These are phyloP conservation scores for Diphyllodes magnificus DNA, from an alignment of 2,113 vertebrate genomes.

Conservation along the genomic window DNA sequence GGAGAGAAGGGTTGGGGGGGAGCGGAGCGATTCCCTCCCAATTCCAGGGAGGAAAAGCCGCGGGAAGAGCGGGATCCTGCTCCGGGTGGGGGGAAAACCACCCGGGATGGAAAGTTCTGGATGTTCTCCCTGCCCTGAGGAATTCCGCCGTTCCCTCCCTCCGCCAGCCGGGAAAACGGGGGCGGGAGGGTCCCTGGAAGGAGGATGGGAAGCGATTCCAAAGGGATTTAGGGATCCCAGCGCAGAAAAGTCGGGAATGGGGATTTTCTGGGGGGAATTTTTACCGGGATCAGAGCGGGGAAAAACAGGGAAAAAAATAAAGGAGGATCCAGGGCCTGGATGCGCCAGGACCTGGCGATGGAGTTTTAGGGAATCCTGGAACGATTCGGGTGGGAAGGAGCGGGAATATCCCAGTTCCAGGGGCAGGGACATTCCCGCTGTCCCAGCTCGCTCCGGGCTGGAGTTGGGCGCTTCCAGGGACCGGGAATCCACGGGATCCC, in stretches of 20 bases:
- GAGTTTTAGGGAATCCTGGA: background rate
- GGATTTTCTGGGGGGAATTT: too few relatives aligned
- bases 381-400: too few relatives aligned
- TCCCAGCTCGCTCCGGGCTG: background rate
- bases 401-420: too few relatives aligned
- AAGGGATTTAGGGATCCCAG: too few relatives aligned
- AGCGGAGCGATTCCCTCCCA: background rate
- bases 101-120: background rate
- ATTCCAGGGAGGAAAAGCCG: background rate
- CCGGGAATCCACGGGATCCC: background rate
- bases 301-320: too few relatives aligned
- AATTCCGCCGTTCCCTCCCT: too few relatives aligned
- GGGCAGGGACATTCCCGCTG: background rate
- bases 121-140: background rate
- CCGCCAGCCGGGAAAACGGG: too few relatives aligned
- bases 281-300: too few relatives aligned
- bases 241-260: too few relatives aligned
- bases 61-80: background rate
- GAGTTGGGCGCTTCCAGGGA: background rate
- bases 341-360: background rate
- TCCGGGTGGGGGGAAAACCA: too few relatives aligned
- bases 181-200: background rate
- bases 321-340: too few relatives aligned
- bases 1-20: background rate
- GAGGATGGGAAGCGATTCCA: too few relatives aligned